Evolutionary conservation across 2,797 vertebrate genomes (phyloP), one percentile per base, ranked within the genome.

Genomic region (Ceyx erithaca): DNA sequence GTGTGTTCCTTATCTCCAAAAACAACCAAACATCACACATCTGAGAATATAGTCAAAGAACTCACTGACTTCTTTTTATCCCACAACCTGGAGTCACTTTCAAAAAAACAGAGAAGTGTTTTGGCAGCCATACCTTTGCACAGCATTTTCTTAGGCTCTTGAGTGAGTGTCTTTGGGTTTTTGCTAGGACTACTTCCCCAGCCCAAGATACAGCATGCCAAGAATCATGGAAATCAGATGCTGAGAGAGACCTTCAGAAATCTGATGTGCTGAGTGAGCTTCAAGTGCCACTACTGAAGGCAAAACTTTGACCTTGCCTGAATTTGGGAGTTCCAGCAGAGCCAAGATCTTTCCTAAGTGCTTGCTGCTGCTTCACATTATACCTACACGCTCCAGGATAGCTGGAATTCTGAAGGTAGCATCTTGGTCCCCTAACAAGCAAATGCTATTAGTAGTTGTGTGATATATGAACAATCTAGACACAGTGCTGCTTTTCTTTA

Each of bases 61-160:
- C 26, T 69, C n/a, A 1, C 26, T 78, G 40, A 21, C 40, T 89
- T 78, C 37, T 75, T 93, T 85, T 69, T 67, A 87, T 83, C 23
- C 16, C 28, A 64, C 45, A 88, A 62, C 68, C 16, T 70, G 63
- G 67, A 69, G 26, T 14, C 1, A 1, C 41, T 86, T 95, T 63
- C 40, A 69, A 75, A 83, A 89, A 66, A 52, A 33, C 8, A 14
- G 49, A 76, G 61, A 77, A 82, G 28, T 75, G 28, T 87, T 95
- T 87, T 83, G 73, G 66, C 63, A 76, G 49, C 14, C 5, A 4
- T 79, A 83, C 30, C 55, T 86, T 89, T 85, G 26, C 48, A 83
- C 21, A 55, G 25, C 5, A 0, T 80, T 84, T 92, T 79, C 59
- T 57, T 59, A 66, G 63, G 35, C 31, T 81, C 55, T 69, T 85